These are phyloP conservation scores for Helicoverpa zea DNA, from an alignment of 1,140 invertebrate species.

Conservation along the genomic window DNA sequence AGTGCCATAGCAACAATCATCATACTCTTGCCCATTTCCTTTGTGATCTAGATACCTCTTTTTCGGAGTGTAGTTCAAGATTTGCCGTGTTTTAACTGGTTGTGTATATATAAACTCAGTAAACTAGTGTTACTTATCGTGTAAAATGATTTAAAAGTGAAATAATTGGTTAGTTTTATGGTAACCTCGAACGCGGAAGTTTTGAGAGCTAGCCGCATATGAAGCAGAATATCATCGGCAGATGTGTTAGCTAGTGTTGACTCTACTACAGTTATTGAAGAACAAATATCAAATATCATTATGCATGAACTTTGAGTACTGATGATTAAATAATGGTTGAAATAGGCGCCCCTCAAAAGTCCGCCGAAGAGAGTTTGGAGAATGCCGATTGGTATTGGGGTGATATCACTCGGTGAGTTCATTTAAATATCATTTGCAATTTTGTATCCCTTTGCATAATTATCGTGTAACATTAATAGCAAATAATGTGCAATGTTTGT, in stretches of 20 bases:
- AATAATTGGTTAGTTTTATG: constrained; percentile 30
- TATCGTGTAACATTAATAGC: not conserved
- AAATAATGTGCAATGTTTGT: not conserved
- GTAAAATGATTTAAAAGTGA: constrained; percentile 29
- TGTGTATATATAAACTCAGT: constrained; percentile 7
- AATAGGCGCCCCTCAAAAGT: constrained; percentile 78
- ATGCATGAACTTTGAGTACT: constrained; percentile 36
- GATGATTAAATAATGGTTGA: constrained; percentile 78
- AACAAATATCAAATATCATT: constrained; percentile 24
- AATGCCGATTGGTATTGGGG: constrained; percentile 87
- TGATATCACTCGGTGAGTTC: constrained; percentile 83
- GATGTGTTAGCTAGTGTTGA: constrained; percentile 4
- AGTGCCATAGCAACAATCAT: constrained; percentile 62
- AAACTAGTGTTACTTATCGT: constrained; percentile 28
- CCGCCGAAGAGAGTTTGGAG: constrained; percentile 80
- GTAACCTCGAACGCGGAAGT: constrained; percentile 65
- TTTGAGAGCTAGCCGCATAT: constrained; percentile 49
- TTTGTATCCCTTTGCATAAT: not conserved
- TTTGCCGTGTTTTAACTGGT: constrained; percentile 34
- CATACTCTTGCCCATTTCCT: constrained; percentile 64
- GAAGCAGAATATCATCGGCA: constrained; percentile 18
- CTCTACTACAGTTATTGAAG: not conserved
- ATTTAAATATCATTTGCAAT: constrained; percentile 8
- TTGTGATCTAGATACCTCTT: constrained; percentile 67
- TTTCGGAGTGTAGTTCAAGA: constrained; percentile 48